These are phyloP conservation scores for Dolichoris vasculosae DNA, from an alignment of 1,140 invertebrate genomes.

Conservation along the genomic window DNA sequence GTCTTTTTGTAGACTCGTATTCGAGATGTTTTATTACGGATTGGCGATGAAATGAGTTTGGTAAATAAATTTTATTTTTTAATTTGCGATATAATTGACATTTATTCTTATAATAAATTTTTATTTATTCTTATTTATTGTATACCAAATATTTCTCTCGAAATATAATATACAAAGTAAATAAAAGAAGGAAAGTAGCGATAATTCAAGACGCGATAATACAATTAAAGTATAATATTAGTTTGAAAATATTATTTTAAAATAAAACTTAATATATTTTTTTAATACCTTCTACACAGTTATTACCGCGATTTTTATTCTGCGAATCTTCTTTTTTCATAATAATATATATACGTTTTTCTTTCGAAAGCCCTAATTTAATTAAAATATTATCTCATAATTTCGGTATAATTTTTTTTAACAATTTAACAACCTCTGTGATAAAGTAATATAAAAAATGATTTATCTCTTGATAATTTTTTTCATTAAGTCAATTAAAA, in stretches of 20 bases:
- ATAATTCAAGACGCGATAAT: too few species aligned
- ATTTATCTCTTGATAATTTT: not conserved
- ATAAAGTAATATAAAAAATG: not conserved
- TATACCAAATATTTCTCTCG: not conserved
- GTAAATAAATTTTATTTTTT: constrained; percentile 1
- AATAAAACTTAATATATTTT: too few species aligned
- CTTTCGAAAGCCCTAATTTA: not conserved
- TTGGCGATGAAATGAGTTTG: not conserved
- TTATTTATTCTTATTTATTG: not conserved
- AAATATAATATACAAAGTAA: too few species aligned
- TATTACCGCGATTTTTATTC: too few species aligned
- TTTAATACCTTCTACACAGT: too few species aligned
- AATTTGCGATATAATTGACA: not conserved
- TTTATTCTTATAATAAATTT: not conserved
- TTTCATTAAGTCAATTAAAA: not conserved
- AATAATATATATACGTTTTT: not conserved
- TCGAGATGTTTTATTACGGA: not conserved
- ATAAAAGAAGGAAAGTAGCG: too few species aligned
- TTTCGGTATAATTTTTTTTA: not conserved
- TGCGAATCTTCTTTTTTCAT: not conserved
- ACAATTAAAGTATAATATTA: too few species aligned
- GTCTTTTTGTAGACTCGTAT: not conserved
- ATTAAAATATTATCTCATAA: not conserved
- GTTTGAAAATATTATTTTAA: too few species aligned
- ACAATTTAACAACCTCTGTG: not conserved